Percentiles rank a stretch among this genome's conserved stretches.
Evolutionary conservation across 2,113 vertebrate species (phyloP).

Genomic region (Fregata magnificens): DNA sequence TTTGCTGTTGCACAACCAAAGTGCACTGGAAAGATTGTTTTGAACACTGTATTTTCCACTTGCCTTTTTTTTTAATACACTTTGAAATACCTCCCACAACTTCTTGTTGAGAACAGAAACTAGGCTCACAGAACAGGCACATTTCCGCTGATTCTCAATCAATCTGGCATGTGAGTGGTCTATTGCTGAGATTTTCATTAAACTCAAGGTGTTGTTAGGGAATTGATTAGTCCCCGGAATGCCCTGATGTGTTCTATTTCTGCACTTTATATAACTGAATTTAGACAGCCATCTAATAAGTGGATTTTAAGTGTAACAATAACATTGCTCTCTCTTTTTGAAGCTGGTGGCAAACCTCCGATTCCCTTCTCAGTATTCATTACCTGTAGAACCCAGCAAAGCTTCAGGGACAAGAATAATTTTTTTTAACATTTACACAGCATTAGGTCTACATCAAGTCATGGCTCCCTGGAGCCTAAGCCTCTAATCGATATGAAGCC

Average conservation of each 20-base stretch:
- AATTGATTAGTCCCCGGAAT: background rate
- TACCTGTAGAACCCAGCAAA: background rate
- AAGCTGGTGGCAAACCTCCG: background rate
- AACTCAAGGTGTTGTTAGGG: background rate
- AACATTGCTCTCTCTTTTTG: background rate
- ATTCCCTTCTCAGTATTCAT: background rate
- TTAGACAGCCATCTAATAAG: background rate
- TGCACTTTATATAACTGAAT: background rate
- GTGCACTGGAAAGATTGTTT: background rate
- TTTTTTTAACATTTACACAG: background rate
- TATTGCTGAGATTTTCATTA: background rate
- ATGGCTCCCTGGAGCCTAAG: background rate
- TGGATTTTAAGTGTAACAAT: background rate
- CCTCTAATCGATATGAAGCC: background rate
- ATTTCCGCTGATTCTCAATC: background rate
- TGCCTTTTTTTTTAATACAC: background rate
- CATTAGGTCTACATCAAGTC: background rate
- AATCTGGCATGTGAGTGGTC: background rate
- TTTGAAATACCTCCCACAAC: background rate
- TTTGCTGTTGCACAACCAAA: background rate
- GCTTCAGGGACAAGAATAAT: background rate
- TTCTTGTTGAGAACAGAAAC: background rate
- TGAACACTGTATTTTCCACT: background rate
- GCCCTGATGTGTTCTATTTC: background rate
- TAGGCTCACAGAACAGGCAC: background rate